phyloP scores from a whole-genome alignment of 2,797 vertebrate genomes.

The Carapus acus region DNA sequence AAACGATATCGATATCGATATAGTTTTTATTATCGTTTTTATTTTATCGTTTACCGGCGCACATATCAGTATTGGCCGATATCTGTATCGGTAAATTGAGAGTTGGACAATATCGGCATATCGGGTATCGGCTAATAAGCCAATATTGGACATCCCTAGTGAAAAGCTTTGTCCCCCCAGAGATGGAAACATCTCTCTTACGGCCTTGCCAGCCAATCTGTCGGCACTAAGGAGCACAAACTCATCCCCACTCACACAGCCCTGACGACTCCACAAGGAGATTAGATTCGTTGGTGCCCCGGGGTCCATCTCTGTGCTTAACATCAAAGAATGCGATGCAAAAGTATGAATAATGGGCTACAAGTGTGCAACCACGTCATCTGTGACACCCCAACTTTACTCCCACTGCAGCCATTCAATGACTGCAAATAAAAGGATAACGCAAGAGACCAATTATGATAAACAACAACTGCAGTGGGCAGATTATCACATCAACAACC shows the following conservation, averaged over 20 bases:
- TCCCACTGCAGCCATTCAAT: slow-evolving; percentile 29
- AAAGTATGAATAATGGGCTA: slow-evolving; percentile 55
- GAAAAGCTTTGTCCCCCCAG: slow-evolving; percentile 14
- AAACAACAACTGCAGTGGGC: slow-evolving; percentile 46
- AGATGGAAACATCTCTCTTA: slow-evolving; percentile 11
- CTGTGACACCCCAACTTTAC: slow-evolving; percentile 27
- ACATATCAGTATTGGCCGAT: no score
- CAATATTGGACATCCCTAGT: no score
- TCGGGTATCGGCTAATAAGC: no score
- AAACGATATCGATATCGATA: no score
- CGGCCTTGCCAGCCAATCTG: slow-evolving; percentile 19
- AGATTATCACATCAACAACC: slow-evolving; percentile 22
- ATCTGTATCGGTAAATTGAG: no score
- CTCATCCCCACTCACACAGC: slow-evolving; percentile 38
- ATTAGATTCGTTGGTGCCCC: slow-evolving; percentile 44
- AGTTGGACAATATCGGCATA: no score
- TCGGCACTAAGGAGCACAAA: slow-evolving; percentile 46
- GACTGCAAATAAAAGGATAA: slow-evolving; percentile 14
- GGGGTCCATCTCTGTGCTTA: slow-evolving; percentile 25
- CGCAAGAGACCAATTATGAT: slow-evolving; percentile 24
- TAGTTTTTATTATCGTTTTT: no score
- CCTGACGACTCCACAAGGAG: slow-evolving; percentile 37
- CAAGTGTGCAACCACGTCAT: slow-evolving; percentile 48
- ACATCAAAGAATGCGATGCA: slow-evolving; percentile 46
- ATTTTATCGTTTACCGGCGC: no score